Evolutionary conservation across 2,888 invertebrate species (phyloP).

Genomic region (Entomobrya proxima): DNA sequence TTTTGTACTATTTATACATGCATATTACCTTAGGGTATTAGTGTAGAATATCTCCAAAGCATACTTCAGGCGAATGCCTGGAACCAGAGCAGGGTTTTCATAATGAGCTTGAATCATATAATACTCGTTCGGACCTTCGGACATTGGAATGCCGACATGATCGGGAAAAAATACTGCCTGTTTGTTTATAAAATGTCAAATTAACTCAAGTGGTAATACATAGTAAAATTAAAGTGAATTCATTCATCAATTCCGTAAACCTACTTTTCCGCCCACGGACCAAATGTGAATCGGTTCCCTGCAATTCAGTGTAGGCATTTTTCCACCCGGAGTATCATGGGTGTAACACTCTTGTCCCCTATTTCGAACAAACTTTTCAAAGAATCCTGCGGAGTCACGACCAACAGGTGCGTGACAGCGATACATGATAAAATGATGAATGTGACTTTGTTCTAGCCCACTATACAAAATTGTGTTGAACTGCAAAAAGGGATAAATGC

Average conservation of each 20-base stretch:
- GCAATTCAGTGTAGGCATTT: conserved; percentile 46
- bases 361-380: conserved; percentile 45
- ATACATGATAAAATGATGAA: conserved; percentile 46
- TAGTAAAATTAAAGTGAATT: not conserved
- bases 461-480: conserved; percentile 49
- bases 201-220: too few relatives aligned
- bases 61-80: not conserved
- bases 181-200: too few relatives aligned
- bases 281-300: conserved; percentile 47
- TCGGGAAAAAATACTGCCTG: conserved; percentile 46
- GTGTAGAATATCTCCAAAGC: conserved; percentile 50
- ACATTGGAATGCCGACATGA: conserved; percentile 57
- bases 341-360: conserved; percentile 55
- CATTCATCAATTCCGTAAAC: not conserved
- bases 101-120: conserved; percentile 60
- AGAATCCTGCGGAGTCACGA: conserved; percentile 47
- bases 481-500: conserved; percentile 1
- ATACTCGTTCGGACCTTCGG: conserved; percentile 45
- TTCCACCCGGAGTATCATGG: not conserved
- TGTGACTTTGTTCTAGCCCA: not conserved
- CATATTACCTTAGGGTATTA: conserved; percentile 40
- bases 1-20: not conserved
- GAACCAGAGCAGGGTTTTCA: conserved; percentile 33
- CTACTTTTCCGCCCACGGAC: conserved; percentile 7
- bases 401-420: conserved; percentile 50